Base-by-base conservation (phyloP, 2,888 invertebrate species). In the Caenorhabditis drosophilae region DNA sequence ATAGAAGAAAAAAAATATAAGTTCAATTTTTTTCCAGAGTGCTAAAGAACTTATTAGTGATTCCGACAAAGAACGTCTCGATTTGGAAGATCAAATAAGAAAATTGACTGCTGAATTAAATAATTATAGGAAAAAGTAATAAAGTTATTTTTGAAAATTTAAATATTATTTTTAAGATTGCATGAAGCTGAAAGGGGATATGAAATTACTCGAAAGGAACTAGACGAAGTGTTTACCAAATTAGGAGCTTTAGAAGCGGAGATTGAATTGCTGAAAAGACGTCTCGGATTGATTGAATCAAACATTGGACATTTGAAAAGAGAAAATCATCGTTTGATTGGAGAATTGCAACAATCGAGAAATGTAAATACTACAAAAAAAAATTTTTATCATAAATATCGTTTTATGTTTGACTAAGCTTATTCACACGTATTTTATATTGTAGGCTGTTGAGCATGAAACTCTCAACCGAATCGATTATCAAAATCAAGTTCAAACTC, bases 371-470 rank as follows among this genome's bases (percentile, higher is more conserved):
- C 2, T 73, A 12, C 35, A 35, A 1, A 7, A 1, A n/a, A 20
- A 11, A 9, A 18, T 4, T 15, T 46, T 23, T 2, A 16, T 18
- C 6, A 42, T 35, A 38, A 40, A 2, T 2, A 11, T 11, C 36
- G 53, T 41, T n/a, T n/a, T n/a, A n/a, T n/a, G n/a, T n/a, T n/a
- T n/a, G n/a, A n/a, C n/a, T n/a, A n/a, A n/a, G n/a, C n/a, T n/a
- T n/a, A n/a, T n/a, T n/a, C n/a, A n/a, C n/a, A n/a, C n/a, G n/a
- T n/a, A n/a, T n/a, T n/a, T n/a, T n/a, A n/a, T n/a, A n/a, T n/a
- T n/a, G n/a, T 78, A 86, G 85, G 85, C 86, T 63, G 77, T 87
- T 64, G 86, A 87, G 76, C 85, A 85, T 66, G 87, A 87, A 77
- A 86, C 86, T 1, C 77, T 87, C 61, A 84, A 83, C 66, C 84